phyloP scores from a whole-genome alignment of 92 coral and sea anemone species.

The Muricea muricata region DNA sequence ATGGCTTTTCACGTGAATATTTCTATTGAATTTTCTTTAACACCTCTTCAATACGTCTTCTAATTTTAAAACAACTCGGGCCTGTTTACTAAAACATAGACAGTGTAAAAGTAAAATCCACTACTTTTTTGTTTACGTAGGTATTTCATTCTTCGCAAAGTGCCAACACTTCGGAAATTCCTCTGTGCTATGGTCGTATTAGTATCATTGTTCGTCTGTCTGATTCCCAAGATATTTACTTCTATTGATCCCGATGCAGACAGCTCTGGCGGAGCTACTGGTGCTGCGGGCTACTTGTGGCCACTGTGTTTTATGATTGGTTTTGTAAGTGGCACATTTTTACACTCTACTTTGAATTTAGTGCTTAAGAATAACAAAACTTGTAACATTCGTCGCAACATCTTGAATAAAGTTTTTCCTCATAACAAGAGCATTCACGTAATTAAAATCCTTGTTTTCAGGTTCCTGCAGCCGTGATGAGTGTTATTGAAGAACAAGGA shows the following conservation, averaged over 20 bases:
- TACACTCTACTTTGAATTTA: too few relatives aligned
- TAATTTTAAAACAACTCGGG: too few relatives aligned
- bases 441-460: conserved; percentile 21
- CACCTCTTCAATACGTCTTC: too few relatives aligned
- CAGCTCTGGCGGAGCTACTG: conserved; percentile 65
- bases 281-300: conserved; percentile 78
- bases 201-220: conserved; percentile 76
- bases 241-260: neutral
- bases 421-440: too few relatives aligned
- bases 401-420: too few relatives aligned
- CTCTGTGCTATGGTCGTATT: conserved; percentile 73
- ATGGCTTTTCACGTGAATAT: too few relatives aligned
- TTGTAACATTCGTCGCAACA: too few relatives aligned
- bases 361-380: too few relatives aligned
- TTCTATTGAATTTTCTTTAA: neutral
- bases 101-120: too few relatives aligned
- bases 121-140: neutral
- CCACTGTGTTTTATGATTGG: conserved; percentile 81
- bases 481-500: conserved; percentile 80
- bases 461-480: conserved; percentile 83
- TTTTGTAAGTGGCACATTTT: neutral
- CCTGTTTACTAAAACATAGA: too few relatives aligned
- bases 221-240: conserved; percentile 58
- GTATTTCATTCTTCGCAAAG: conserved; percentile 42
- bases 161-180: conserved; percentile 48